phyloP scores from a whole-genome alignment of 2,797 vertebrate genomes.

The Potorous gilbertii region DNA sequence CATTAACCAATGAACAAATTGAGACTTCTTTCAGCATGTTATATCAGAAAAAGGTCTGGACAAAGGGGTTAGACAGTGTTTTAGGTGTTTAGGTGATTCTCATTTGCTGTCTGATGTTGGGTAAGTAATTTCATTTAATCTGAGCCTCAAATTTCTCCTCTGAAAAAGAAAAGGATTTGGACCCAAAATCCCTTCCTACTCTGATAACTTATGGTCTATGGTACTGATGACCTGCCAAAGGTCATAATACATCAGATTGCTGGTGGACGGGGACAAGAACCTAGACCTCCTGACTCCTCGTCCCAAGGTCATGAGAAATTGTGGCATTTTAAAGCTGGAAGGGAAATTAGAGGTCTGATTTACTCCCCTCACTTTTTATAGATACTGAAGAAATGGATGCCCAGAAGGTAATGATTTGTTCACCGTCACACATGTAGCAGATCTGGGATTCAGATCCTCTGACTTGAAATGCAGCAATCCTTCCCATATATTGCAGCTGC shows the following conservation, averaged over 20 bases:
- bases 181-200: not conserved
- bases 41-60: not conserved
- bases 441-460: not conserved
- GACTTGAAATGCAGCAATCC: not conserved
- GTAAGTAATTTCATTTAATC: not conserved
- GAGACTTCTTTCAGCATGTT: not conserved
- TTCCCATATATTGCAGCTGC: not conserved
- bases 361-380: not conserved
- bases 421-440: too few species aligned
- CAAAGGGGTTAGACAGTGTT: not conserved
- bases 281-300: not conserved
- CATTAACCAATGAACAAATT: not conserved
- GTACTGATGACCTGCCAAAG: not conserved
- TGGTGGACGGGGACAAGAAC: not conserved
- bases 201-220: not conserved
- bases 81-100: not conserved
- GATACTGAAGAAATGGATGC: not conserved
- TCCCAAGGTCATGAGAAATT: not conserved
- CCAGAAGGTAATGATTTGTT: not conserved
- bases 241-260: not conserved
- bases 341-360: not conserved
- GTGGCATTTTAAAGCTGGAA: not conserved
- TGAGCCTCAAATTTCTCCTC: not conserved
- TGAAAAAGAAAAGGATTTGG: not conserved
- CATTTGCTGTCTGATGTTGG: not conserved